A percentile compares a stretch with the other conserved stretches of the same genome.
These are phyloP conservation scores for Physella acuta DNA, from an alignment of 1,140 invertebrate genomes.

Conservation along the genomic window DNA sequence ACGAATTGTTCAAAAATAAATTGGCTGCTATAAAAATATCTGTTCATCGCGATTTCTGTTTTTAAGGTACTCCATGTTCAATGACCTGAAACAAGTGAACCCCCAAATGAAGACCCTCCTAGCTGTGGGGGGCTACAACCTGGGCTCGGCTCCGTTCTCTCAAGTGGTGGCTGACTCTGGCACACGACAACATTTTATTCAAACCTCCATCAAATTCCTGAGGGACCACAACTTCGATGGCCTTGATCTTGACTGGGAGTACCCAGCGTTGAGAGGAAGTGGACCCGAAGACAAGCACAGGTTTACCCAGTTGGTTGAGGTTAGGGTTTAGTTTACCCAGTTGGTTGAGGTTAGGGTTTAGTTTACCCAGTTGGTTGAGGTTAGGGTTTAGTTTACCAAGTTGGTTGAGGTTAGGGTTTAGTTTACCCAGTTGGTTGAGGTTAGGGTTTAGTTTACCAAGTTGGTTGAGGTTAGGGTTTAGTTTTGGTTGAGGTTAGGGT, in stretches of 20 bases:
- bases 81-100: constrained; percentile 88
- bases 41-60: not conserved
- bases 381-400: too few species aligned
- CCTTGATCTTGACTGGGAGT: constrained; percentile 75
- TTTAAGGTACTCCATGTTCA: constrained; percentile 77
- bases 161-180: constrained; percentile 34
- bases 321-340: too few species aligned
- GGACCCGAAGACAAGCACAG: constrained; percentile 85
- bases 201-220: constrained; percentile 76
- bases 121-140: constrained; percentile 94
- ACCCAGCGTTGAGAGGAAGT: constrained; percentile 85
- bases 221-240: constrained; percentile 80
- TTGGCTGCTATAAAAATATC: not conserved
- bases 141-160: constrained; percentile 75
- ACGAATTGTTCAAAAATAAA: not conserved
- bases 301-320: constrained; percentile 83
- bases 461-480: too few species aligned
- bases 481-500: too few species aligned
- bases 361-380: too few species aligned
- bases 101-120: constrained; percentile 87
- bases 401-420: too few species aligned
- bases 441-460: too few species aligned
- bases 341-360: too few species aligned
- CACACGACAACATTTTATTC: constrained; percentile 36
- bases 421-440: too few species aligned